These are phyloP conservation scores for Conger conger DNA, from an alignment of 2,113 vertebrate species.

Conservation along the genomic window DNA sequence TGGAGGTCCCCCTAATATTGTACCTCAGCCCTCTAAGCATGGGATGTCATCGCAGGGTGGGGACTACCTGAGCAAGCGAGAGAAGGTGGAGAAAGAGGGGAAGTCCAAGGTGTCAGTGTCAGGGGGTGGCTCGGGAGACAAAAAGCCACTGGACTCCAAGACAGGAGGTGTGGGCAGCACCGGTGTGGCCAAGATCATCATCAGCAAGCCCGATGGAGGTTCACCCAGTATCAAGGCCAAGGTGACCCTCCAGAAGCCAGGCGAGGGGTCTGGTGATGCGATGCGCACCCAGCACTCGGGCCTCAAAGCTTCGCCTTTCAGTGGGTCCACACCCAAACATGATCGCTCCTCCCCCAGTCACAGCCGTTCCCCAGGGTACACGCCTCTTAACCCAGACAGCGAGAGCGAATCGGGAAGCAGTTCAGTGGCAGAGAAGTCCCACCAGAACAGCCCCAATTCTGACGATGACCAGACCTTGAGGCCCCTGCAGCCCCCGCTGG, in stretches of 20 bases:
- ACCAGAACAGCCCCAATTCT: slow-evolving; percentile 97
- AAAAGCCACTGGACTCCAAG: slow-evolving; percentile 88
- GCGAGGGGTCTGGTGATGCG: slow-evolving; percentile 83
- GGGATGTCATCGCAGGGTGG: slow-evolving; percentile 74
- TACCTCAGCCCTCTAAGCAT: slow-evolving; percentile 78
- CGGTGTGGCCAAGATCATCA: slow-evolving; percentile 95
- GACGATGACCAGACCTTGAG: slow-evolving; percentile 85
- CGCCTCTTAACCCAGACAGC: slow-evolving; percentile 91
- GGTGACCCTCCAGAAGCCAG: slow-evolving; percentile 91
- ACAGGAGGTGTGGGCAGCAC: slow-evolving; percentile 74
- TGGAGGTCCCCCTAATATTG: slow-evolving; percentile 71
- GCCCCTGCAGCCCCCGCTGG: slow-evolving; percentile 61
- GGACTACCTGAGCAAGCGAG: slow-evolving; percentile 86
- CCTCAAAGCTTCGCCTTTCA: slow-evolving; percentile 94
- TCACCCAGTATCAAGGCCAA: slow-evolving; percentile 98
- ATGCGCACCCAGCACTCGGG: slow-evolving; percentile 87
- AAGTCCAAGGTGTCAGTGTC: slow-evolving; percentile 89
- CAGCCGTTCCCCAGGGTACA: slow-evolving; percentile 94
- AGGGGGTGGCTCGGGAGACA: slow-evolving; percentile 77
- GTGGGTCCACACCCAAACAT: slow-evolving; percentile 94
- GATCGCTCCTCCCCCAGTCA: slow-evolving; percentile 97
- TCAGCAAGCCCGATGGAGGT: slow-evolving; percentile 94
- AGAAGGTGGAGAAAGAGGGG: slow-evolving; percentile 90
- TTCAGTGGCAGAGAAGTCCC: slow-evolving; percentile 92
- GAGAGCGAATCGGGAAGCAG: slow-evolving; percentile 97